phyloP scores from a whole-genome alignment of 1,140 invertebrate genomes.

The Drosophila punjabiensis region DNA sequence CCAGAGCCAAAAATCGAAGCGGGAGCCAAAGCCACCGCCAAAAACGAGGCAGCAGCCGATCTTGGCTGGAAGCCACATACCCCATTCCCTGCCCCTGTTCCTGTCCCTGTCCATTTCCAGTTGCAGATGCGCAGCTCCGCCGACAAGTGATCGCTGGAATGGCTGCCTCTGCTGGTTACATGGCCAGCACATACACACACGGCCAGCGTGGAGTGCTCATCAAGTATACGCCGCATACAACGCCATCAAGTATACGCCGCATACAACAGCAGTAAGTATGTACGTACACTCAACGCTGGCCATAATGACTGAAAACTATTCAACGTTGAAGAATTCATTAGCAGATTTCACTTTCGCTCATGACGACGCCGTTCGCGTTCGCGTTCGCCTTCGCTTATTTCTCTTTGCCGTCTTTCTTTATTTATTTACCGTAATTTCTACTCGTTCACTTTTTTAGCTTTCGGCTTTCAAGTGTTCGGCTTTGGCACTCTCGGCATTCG shows the following conservation, averaged over 20 bases:
- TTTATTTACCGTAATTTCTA: slow-evolving; percentile 84
- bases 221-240: slow-evolving; percentile 70
- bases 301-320: slow-evolving; percentile 85
- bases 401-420: slow-evolving; percentile 58
- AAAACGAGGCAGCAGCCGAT: slow-evolving; percentile 24
- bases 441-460: slow-evolving; percentile 74
- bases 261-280: slow-evolving; percentile 52
- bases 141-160: slow-evolving; percentile 39
- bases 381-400: slow-evolving; percentile 71
- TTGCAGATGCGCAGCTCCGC: slow-evolving; percentile 49
- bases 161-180: slow-evolving; percentile 43
- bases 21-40: slow-evolving; percentile 36
- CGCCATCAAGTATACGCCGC: slow-evolving; percentile 56
- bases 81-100: slow-evolving; percentile 4
- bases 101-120: slow-evolving; percentile 15
- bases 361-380: slow-evolving; percentile 61
- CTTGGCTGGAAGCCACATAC: slow-evolving; percentile 14
- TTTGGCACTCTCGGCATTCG: slow-evolving; percentile 2
- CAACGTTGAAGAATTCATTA: slow-evolving; percentile 85
- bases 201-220: slow-evolving; percentile 32
- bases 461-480: slow-evolving; percentile 34
- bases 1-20: slow-evolving; percentile 46
- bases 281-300: slow-evolving; percentile 39
- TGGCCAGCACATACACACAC: slow-evolving; percentile 20
- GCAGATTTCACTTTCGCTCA: slow-evolving; percentile 85